phyloP scores from a whole-genome alignment of 2,888 invertebrate genomes.

The Colletes collaris region DNA sequence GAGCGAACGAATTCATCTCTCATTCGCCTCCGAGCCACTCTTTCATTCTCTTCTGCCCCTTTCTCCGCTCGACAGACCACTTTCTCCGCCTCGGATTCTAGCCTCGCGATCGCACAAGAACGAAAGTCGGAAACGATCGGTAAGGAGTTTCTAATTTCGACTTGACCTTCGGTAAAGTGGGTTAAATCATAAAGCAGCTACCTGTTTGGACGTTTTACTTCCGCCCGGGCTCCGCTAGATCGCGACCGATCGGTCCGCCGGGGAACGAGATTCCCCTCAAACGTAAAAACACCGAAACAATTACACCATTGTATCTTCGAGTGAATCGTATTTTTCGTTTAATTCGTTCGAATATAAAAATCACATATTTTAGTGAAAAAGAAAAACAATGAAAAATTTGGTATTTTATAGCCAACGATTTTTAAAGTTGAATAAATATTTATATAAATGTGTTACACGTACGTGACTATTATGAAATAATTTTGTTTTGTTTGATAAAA shows the following conservation, averaged over 20 bases:
- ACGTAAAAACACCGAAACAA: too few species aligned
- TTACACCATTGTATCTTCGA: too few species aligned
- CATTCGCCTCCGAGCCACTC: slow-evolving; percentile 9
- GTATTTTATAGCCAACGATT: too few species aligned
- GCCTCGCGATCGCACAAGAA: slow-evolving; percentile 53
- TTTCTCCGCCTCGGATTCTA: slow-evolving; percentile 66
- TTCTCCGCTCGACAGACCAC: slow-evolving; percentile 49
- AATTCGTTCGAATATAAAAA: too few species aligned
- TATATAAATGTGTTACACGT: too few species aligned
- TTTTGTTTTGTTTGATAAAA: too few species aligned
- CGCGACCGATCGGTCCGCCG: too few species aligned
- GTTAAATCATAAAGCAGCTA: slow-evolving; percentile 64
- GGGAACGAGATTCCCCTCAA: background rate
- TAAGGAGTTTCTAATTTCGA: slow-evolving; percentile 74
- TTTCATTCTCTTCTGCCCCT: slow-evolving; percentile 2
- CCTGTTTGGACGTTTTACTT: slow-evolving; percentile 41
- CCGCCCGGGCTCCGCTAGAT: slow-evolving; percentile 18
- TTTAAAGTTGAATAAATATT: too few species aligned
- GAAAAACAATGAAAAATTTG: too few species aligned
- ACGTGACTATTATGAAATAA: too few species aligned
- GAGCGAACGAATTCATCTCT: slow-evolving; percentile 28
- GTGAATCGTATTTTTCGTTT: too few species aligned
- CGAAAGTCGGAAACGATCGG: slow-evolving; percentile 74
- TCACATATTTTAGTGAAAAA: too few species aligned
- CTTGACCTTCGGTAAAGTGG: slow-evolving; percentile 70